These are phyloP conservation scores for Ammodytes marinus DNA, from an alignment of 2,113 vertebrate species.

Conservation along the genomic window DNA sequence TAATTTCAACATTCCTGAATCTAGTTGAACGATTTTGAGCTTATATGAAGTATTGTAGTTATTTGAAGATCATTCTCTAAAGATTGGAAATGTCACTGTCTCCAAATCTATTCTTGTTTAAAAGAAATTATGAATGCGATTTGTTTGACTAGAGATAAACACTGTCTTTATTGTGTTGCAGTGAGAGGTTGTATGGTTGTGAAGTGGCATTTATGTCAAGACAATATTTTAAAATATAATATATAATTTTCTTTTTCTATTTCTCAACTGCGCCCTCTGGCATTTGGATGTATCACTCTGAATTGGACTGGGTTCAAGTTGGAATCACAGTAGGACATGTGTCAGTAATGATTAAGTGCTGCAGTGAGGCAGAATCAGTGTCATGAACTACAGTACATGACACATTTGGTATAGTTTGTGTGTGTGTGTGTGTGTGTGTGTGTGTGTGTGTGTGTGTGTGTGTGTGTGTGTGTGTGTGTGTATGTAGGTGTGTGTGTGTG, in stretches of 20 bases:
- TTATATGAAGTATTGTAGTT: neutral
- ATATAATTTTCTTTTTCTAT: neutral
- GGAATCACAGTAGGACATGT: slow-evolving; percentile 45
- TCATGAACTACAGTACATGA: slow-evolving; percentile 24
- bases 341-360: slow-evolving; percentile 50
- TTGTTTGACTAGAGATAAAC: neutral
- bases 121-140: neutral
- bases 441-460: neutral
- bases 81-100: neutral
- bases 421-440: neutral
- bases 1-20: neutral
- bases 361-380: slow-evolving; percentile 19
- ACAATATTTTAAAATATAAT: neutral
- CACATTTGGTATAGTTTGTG: neutral
- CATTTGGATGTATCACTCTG: slow-evolving; percentile 62
- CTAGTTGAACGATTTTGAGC: neutral
- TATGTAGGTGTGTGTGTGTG: no score
- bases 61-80: neutral
- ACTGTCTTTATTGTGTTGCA: neutral
- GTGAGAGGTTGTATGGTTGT: neutral
- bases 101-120: neutral
- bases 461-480: neutral
- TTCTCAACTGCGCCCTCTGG: slow-evolving; percentile 52
- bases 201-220: slow-evolving; percentile 25
- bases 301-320: slow-evolving; percentile 51